phyloP scores from a whole-genome alignment of 2,113 vertebrate species.

The Aleadryas rufinucha region DNA sequence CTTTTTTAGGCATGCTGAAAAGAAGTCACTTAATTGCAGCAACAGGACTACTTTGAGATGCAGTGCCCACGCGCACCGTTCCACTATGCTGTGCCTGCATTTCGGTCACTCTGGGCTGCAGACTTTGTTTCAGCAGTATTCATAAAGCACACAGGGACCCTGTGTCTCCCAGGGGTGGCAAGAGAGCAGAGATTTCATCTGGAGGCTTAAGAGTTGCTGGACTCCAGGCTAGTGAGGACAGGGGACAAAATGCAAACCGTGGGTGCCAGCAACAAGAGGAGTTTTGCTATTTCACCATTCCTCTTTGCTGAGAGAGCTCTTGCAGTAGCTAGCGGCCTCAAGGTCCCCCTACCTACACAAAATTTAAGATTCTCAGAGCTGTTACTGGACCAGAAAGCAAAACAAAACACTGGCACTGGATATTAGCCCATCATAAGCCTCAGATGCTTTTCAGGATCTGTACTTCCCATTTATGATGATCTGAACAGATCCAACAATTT shows the following conservation, averaged over 20 bases:
- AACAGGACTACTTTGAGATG: background rate
- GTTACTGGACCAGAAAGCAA: background rate
- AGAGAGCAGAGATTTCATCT: background rate
- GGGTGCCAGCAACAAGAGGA: accelerated
- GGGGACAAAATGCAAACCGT: background rate
- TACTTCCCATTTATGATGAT: background rate
- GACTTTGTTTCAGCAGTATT: background rate
- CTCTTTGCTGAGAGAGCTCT: background rate
- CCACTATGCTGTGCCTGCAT: background rate
- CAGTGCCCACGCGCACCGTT: background rate
- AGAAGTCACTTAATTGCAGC: background rate
- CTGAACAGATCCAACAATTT: background rate
- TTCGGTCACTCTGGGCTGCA: background rate
- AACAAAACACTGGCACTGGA: accelerated
- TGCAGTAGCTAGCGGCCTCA: background rate
- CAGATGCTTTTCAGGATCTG: background rate
- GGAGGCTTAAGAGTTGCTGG: background rate
- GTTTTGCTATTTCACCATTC: background rate
- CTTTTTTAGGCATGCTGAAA: conserved; percentile 27
- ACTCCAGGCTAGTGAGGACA: background rate
- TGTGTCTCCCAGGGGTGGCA: background rate
- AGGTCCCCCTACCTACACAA: background rate
- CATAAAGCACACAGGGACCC: background rate
- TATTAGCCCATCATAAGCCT: background rate
- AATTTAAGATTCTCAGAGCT: background rate